Evolutionary conservation across 2,113 vertebrate species (phyloP), one percentile per base, ranked within the genome.

Genomic region (Brachypodius melanocephalos): DNA sequence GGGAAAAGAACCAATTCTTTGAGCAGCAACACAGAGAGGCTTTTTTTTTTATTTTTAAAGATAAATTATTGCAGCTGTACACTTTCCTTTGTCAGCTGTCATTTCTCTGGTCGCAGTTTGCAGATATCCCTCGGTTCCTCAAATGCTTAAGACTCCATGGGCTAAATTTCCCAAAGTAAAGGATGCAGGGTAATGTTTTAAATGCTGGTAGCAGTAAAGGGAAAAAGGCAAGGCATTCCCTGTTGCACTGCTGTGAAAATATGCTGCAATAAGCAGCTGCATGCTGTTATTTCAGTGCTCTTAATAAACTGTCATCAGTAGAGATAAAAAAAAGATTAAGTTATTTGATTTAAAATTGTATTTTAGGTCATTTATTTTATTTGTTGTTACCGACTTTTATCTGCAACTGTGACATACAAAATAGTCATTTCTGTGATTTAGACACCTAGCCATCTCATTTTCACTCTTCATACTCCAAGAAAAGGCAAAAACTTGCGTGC

Each of bases 381-480:
- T 86, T 82, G 22, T 43, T 88, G 59, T 84, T 84, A 91, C 26
- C 69, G 34, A 62, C 57, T 93, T 83, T 67, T 93, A 51, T 51
- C 69, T 89, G 17, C 57, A 73, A 71, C 25, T 52, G 26, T 46
- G 62, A 83, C 89, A 83, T 59, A 89, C 55, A 75, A 78, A 95
- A 80, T 7, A 89, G 71, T 79, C 29, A 73, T 29, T 65, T 92
- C 34, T 81, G 78, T 77, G 68, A 90, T 81, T 89, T 71, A 90
- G 85, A 94, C 76, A 92, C 48, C 80, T 57, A 74, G 48, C 78
- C 62, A 84, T 90, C 89, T 83, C 73, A 85, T 93, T 93, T 96
- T 82, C 45, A 16, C 78, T 73, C n/a, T 36, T 79, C 22, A 4
- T 63, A 40, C 32, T 91, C 61, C 88, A 74, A 85, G 68, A 71